Evolutionary conservation across 2,888 invertebrate species (phyloP).

Genomic region (Galerucella calmariensis): DNA sequence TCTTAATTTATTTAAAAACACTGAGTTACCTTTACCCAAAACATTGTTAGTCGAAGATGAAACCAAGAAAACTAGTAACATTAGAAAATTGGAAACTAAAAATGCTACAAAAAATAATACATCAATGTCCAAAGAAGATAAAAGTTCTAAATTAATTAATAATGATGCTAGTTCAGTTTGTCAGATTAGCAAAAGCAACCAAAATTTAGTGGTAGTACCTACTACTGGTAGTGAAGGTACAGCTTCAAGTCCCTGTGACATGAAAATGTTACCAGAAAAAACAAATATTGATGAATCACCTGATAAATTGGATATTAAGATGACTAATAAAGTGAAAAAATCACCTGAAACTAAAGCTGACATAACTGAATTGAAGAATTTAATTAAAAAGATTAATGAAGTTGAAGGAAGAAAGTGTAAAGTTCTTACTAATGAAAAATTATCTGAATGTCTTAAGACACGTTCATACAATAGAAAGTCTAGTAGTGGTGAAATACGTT

Average conservation of each 20-base stretch:
- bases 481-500: background rate
- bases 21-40: background rate
- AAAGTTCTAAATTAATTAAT: background rate
- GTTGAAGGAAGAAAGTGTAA: conserved; percentile 18
- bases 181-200: background rate
- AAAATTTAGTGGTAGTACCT: background rate
- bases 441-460: conserved; percentile 1
- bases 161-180: conserved; percentile 1
- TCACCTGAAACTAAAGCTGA: background rate
- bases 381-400: conserved; percentile 1
- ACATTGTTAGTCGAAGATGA: background rate
- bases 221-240: background rate
- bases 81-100: conserved; percentile 11
- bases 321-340: conserved; percentile 12
- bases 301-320: background rate
- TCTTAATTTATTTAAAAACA: conserved; percentile 14
- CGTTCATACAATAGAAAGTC: conserved; percentile 6
- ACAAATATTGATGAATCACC: background rate
- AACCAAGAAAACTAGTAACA: background rate
- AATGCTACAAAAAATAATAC: background rate
- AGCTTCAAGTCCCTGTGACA: background rate
- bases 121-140: background rate
- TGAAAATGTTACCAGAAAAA: background rate
- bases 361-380: background rate
- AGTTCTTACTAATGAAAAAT: conserved; percentile 1